Conservation (phyloP, 2,113 vertebrate genomes). For the Dromas ardeola region DNA sequence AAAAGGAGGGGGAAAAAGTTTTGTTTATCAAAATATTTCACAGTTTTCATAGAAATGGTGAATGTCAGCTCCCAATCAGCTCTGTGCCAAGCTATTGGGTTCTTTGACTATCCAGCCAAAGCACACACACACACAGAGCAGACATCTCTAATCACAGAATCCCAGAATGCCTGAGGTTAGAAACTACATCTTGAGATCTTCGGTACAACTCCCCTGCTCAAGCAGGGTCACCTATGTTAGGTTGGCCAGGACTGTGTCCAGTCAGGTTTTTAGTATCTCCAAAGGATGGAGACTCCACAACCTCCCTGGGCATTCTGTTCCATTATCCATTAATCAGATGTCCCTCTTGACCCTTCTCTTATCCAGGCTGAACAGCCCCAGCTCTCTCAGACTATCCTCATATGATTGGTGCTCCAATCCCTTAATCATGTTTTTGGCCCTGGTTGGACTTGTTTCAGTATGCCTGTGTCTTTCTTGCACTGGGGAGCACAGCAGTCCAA, state of each 20-base stretch:
- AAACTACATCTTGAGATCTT: neutral
- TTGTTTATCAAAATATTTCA: neutral
- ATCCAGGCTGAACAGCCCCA: neutral
- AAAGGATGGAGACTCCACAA: neutral
- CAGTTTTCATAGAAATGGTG: neutral
- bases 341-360: neutral
- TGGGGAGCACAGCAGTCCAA: neutral
- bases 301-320: neutral
- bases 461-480: neutral
- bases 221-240: neutral
- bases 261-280: neutral
- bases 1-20: neutral
- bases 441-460: neutral
- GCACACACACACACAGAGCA: accelerated
- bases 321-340: neutral
- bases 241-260: neutral
- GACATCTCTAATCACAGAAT: neutral
- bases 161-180: neutral
- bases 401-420: neutral
- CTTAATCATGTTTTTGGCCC: neutral
- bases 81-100: neutral
- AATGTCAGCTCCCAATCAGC: neutral
- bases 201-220: neutral
- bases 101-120: neutral
- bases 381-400: neutral